Evolutionary conservation across 1,140 invertebrate genomes (phyloP).

Genomic region (Drosophila simulans): DNA sequence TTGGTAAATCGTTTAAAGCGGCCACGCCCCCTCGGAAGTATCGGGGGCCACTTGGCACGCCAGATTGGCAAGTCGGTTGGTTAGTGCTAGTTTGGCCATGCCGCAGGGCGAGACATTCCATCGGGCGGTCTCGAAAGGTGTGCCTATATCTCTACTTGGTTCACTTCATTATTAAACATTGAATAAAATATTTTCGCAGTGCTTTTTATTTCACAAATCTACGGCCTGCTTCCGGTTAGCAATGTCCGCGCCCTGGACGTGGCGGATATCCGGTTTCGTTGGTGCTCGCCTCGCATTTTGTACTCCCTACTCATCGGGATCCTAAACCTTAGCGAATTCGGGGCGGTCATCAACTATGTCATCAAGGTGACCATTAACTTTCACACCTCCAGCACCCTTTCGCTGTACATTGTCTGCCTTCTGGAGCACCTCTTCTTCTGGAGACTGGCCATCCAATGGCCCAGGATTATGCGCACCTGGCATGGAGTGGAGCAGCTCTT

Average conservation of each 20-base stretch:
- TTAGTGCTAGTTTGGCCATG: slow-evolving; percentile 58
- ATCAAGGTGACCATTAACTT: slow-evolving; percentile 58
- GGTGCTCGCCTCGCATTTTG: slow-evolving; percentile 51
- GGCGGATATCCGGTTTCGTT: slow-evolving; percentile 48
- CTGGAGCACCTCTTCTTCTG: slow-evolving; percentile 79
- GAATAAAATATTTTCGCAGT: slow-evolving; percentile 39
- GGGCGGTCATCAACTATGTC: slow-evolving; percentile 56
- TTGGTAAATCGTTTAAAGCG: slow-evolving; percentile 51
- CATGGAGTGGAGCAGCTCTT: slow-evolving; percentile 70
- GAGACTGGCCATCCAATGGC: slow-evolving; percentile 71
- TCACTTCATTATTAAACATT: not conserved
- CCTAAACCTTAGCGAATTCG: slow-evolving; percentile 66
- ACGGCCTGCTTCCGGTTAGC: slow-evolving; percentile 66
- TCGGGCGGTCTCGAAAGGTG: slow-evolving; percentile 68
- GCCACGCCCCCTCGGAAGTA: slow-evolving; percentile 40
- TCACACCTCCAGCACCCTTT: slow-evolving; percentile 68
- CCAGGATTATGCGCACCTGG: slow-evolving; percentile 64
- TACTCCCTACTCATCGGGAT: slow-evolving; percentile 57
- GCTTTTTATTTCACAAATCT: slow-evolving; percentile 74
- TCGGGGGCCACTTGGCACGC: slow-evolving; percentile 10
- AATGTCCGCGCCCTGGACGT: slow-evolving; percentile 54
- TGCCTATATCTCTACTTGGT: not conserved
- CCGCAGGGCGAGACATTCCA: slow-evolving; percentile 68
- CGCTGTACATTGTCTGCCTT: slow-evolving; percentile 69
- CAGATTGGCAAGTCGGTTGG: slow-evolving; percentile 2